Percentiles rank a stretch among this genome's conserved stretches.
These are phyloP conservation scores for Rhabdomys dilectus DNA, from an alignment of 2,113 vertebrate genomes.

Conservation along the genomic window DNA sequence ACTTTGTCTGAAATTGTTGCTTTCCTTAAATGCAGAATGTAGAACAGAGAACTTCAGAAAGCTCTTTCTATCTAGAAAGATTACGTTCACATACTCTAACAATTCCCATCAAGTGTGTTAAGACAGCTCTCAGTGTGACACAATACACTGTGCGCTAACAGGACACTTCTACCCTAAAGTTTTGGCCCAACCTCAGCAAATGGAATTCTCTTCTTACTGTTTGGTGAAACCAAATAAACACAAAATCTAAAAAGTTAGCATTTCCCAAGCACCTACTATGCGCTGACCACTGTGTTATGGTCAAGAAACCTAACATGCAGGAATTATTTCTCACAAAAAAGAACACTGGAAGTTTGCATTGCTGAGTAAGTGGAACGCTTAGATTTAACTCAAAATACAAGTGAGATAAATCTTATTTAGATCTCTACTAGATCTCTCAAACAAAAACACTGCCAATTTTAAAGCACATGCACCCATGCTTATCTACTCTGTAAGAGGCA, in stretches of 20 bases:
- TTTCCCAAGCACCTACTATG: neutral
- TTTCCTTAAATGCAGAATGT: conserved; percentile 3
- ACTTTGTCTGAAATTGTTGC: neutral
- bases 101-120: neutral
- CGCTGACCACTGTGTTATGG: neutral
- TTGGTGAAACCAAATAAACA: neutral
- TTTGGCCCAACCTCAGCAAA: neutral
- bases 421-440: neutral
- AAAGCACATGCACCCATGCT: neutral
- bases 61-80: neutral
- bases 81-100: neutral
- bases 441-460: neutral
- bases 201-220: neutral
- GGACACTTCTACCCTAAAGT: neutral
- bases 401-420: neutral
- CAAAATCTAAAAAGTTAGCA: neutral
- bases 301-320: neutral
- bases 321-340: neutral
- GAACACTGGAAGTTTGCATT: neutral
- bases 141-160: neutral
- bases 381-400: neutral
- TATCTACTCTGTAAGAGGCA: neutral
- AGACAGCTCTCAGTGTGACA: neutral
- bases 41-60: neutral
- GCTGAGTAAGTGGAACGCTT: neutral